Evolutionary conservation across 1,140 invertebrate species (phyloP), one percentile per base, ranked within the genome.

Genomic region (Scaptomyza montana): DNA sequence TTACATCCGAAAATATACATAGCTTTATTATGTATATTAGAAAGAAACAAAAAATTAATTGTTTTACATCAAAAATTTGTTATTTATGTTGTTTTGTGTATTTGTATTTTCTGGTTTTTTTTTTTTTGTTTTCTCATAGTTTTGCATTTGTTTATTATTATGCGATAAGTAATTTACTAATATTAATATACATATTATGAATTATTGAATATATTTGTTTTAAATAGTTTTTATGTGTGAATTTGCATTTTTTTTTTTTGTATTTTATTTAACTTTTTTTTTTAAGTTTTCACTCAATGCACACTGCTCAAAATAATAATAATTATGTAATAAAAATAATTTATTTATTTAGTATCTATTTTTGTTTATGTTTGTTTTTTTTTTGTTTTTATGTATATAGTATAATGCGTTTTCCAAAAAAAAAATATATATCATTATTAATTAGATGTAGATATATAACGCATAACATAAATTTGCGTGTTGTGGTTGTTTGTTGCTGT

Each of bases 321-420:
- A 82, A 78, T 78, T 78, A 85, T 85, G 86, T 80, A 85, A 86
- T 85, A 85, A 85, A 85, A 85, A 86, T 86, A 86, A 86, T 86
- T 86, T 86, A 87, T 86, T 80, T 86, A 86, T 87, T 86, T 74
- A 77, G 72, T 81, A 75, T 87, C 54, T 86, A 86, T 86, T 70
- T 85, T 80, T 77, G 67, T 63, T 61, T 86, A 78, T 86, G 70
- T 80, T 80, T 80, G 64, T 77, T 68, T 62, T 63, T 61, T 33
- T 1, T 33, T 33, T 7, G 5, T 33, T 33, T 36, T 36, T 36
- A 55, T 84, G 68, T 73, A 69, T 36, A 60, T 78, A 59, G 39
- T 65, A 78, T 80, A 71, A 72, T 72, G 53, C 63, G 49, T 61
- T 73, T 73, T 59, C 60, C 49, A 73, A 68, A 73, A 73, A 61